Evolutionary conservation across 2,113 vertebrate species (phyloP).

Genomic region (Chaetodon auriga): DNA sequence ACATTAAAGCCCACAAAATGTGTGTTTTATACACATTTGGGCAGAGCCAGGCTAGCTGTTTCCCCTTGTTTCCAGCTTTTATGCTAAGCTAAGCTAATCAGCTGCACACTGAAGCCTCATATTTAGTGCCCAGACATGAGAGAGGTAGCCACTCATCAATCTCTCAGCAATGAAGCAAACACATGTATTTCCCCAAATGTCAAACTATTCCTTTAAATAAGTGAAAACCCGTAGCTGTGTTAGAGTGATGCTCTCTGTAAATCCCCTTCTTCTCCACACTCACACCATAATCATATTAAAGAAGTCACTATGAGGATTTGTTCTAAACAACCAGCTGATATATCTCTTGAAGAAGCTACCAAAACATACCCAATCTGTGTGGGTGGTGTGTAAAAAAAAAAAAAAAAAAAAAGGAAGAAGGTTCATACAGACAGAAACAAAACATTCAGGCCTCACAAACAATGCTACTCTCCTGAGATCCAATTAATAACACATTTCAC

Average conservation of each 20-base stretch:
- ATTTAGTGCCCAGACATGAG: background rate
- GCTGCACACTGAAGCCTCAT: background rate
- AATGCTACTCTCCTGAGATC: background rate
- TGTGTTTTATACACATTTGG: background rate
- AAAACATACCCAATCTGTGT: slow-evolving; percentile 38
- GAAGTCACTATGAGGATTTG: background rate
- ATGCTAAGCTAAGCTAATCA: background rate
- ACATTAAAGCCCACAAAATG: too few relatives aligned
- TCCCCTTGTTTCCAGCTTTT: background rate
- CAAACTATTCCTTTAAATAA: background rate
- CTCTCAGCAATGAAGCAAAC: background rate
- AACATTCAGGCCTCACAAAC: slow-evolving; percentile 27
- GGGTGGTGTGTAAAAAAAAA: background rate
- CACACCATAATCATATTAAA: background rate
- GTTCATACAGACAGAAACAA: slow-evolving; percentile 30
- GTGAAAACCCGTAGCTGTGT: background rate
- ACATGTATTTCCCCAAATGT: background rate
- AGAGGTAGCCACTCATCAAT: background rate
- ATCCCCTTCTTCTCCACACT: background rate
- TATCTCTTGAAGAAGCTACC: slow-evolving; percentile 16
- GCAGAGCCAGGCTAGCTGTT: background rate
- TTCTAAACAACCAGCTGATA: slow-evolving; percentile 18
- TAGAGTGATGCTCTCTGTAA: background rate
- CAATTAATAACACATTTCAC: slow-evolving; percentile 27
- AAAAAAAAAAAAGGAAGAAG: slow-evolving; percentile 15